These are phyloP conservation scores for Saccopteryx bilineata DNA, from an alignment of 2,113 vertebrate genomes.

Conservation along the genomic window DNA sequence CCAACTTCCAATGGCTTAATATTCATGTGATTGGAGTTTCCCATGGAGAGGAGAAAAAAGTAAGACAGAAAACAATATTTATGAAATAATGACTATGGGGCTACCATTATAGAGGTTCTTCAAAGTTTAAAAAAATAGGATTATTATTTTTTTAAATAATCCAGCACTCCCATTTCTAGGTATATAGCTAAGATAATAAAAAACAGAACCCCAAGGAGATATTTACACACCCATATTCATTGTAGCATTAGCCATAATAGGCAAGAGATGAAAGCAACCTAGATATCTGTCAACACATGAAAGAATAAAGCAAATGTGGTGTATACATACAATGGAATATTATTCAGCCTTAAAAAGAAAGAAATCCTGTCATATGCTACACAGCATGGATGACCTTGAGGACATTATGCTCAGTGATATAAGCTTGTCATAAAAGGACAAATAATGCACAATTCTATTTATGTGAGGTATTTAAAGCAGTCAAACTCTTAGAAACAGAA, in stretches of 20 bases:
- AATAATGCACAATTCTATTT: neutral
- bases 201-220: neutral
- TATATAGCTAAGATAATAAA: neutral
- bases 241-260: neutral
- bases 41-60: neutral
- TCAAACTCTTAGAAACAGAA: neutral
- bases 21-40: neutral
- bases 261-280: neutral
- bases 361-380: neutral
- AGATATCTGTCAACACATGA: neutral
- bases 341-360: neutral
- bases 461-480: neutral
- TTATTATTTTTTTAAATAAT: no score
- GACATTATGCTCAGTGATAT: neutral
- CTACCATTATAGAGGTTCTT: neutral
- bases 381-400: neutral
- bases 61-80: neutral
- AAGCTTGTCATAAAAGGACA: neutral
- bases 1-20: neutral
- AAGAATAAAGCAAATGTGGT: neutral
- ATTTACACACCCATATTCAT: neutral
- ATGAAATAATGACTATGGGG: neutral
- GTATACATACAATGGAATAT: neutral
- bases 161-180: neutral
- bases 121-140: neutral